Conservation (phyloP, 2,888 invertebrate genomes). For the Dermolepida albohirtum region DNA sequence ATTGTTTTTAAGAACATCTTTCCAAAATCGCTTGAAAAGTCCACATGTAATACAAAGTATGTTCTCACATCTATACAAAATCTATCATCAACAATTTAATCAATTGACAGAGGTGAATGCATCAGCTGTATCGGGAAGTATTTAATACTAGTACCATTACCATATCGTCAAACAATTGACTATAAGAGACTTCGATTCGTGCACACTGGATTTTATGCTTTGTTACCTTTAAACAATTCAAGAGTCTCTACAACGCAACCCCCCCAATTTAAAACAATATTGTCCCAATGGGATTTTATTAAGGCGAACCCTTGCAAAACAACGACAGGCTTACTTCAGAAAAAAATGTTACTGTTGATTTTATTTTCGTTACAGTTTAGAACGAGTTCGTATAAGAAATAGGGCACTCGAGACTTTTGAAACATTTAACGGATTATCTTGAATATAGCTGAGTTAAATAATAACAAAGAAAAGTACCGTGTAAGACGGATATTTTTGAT, state of each 20-base stretch:
- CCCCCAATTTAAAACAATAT: conserved; percentile 48
- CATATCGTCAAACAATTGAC: conserved; percentile 59
- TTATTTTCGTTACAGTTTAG: conserved; percentile 24
- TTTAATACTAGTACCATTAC: conserved; percentile 48
- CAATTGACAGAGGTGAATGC: conserved; percentile 8
- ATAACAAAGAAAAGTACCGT: no score
- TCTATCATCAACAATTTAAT: conserved; percentile 9
- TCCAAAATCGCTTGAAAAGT: no score
- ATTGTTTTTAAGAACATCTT: no score
- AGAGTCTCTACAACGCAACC: conserved; percentile 48
- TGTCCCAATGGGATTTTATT: conserved; percentile 2
- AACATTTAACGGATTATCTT: conserved; percentile 21
- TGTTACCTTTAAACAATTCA: conserved; percentile 62
- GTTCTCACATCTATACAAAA: neutral
- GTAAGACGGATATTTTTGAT: no score
- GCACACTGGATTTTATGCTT: conserved; percentile 60
- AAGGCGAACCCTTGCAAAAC: conserved; percentile 5
- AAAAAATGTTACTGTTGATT: conserved; percentile 32
- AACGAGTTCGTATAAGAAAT: conserved; percentile 13
- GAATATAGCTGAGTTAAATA: no score
- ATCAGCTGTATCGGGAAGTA: conserved; percentile 49
- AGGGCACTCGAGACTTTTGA: conserved; percentile 7
- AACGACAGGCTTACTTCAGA: conserved; percentile 9
- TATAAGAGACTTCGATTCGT: conserved; percentile 57
- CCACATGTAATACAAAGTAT: neutral